phyloP scores from a whole-genome alignment of 1,140 invertebrate genomes.

The Halotydeus destructor region DNA sequence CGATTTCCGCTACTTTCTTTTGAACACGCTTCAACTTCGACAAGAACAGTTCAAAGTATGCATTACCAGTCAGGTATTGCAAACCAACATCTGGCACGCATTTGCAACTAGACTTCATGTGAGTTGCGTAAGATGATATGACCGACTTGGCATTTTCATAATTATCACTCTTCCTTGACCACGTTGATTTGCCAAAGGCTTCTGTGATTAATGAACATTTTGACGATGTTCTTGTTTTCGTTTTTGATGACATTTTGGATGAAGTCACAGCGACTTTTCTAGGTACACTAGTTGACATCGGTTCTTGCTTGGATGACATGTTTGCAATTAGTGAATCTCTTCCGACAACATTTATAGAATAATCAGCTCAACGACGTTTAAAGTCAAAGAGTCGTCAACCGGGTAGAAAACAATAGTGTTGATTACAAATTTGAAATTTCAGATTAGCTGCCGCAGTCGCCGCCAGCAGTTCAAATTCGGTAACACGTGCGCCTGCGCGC shows the following conservation, averaged over 20 bases:
- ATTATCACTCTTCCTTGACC: neutral
- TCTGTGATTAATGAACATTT: neutral
- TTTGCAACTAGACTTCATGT: neutral
- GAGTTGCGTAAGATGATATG: neutral
- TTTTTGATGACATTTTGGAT: neutral
- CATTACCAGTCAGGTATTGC: neutral
- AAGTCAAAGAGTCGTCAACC: no score
- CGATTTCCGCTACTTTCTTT: neutral
- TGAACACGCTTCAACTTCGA: neutral
- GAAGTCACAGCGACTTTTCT: neutral
- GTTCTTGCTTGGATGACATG: no score
- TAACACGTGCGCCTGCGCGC: no score
- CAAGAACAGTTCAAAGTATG: constrained; percentile 4
- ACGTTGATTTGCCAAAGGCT: neutral
- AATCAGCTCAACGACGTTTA: no score
- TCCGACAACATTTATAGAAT: no score
- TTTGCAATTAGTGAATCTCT: no score
- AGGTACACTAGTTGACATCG: no score
- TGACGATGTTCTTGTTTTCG: neutral
- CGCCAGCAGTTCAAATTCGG: no score
- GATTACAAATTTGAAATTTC: no score
- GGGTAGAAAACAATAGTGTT: no score
- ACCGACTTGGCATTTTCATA: neutral
- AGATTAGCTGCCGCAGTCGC: no score
- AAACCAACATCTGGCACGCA: neutral